These are phyloP conservation scores for Melanostoma scalare DNA, from an alignment of 2,888 invertebrate species.

Conservation along the genomic window DNA sequence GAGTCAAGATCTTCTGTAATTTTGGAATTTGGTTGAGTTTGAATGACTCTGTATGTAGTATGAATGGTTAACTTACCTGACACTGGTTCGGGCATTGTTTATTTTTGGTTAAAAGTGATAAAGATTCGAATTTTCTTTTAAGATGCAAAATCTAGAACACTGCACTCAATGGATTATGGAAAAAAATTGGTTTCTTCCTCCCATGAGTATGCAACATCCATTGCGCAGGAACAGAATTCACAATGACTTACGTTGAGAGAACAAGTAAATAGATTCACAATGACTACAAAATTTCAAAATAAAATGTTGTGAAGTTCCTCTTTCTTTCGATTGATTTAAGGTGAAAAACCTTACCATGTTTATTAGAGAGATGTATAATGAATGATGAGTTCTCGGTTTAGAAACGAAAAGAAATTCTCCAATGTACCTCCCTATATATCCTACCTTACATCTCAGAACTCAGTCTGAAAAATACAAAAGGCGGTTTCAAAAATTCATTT, in stretches of 20 bases:
- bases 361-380: too few species aligned
- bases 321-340: too few species aligned
- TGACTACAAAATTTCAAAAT: neutral
- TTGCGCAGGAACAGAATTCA: slow-evolving; percentile 62
- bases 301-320: too few species aligned
- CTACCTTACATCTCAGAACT: too few species aligned
- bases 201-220: slow-evolving; percentile 59
- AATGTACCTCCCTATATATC: too few species aligned
- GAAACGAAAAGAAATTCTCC: too few species aligned
- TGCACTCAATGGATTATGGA: slow-evolving; percentile 20
- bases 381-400: too few species aligned
- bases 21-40: neutral
- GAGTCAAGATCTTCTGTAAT: slow-evolving; percentile 80
- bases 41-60: neutral
- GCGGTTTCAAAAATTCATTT: too few species aligned
- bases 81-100: slow-evolving; percentile 64
- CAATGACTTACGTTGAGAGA: neutral
- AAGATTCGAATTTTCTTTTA: neutral
- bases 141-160: slow-evolving; percentile 34
- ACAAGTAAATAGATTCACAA: neutral
- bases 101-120: neutral
- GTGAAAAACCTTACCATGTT: too few species aligned
- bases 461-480: too few species aligned
- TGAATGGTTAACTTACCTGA: slow-evolving; percentile 43
- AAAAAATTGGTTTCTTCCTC: slow-evolving; percentile 19